Conservation (phyloP, 2,797 vertebrate species). For the Argentina silus region DNA sequence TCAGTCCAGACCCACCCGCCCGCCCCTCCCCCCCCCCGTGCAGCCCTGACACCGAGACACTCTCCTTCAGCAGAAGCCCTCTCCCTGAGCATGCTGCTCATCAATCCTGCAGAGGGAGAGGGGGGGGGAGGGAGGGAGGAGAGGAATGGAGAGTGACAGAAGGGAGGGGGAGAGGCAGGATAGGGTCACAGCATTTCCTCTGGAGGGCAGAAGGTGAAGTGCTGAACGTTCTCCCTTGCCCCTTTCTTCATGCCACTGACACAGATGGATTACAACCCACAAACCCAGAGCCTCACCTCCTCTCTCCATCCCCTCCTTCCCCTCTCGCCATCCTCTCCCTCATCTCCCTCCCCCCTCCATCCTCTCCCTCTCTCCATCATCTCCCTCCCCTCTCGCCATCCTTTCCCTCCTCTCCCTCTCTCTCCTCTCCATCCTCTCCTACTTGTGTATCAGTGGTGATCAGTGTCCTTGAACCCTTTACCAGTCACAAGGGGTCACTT, state of each 20-base stretch:
- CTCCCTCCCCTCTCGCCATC: background rate
- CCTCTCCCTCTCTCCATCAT: constrained; percentile 21
- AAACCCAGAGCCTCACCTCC: constrained; percentile 10
- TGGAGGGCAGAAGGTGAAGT: constrained; percentile 78
- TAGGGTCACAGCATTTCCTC: constrained; percentile 76
- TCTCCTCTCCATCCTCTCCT: constrained; percentile 21
- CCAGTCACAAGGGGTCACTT: too few species aligned
- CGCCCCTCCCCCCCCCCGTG: background rate
- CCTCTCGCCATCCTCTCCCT: constrained; percentile 3
- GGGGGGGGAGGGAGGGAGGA: constrained; percentile 12
- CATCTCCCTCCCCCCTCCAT: constrained; percentile 19
- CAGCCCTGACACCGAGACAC: background rate
- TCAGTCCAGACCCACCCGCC: background rate
- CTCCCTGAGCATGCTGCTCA: constrained; percentile 25
- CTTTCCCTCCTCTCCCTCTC: constrained; percentile 18
- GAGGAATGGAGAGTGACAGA: constrained; percentile 42
- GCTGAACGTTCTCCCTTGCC: constrained; percentile 70
- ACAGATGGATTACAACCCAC: constrained; percentile 73
- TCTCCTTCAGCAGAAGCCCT: too few species aligned
- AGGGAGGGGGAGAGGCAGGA: constrained; percentile 46
- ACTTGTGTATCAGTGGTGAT: too few species aligned
- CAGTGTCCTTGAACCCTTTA: too few species aligned
- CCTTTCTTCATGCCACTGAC: constrained; percentile 78
- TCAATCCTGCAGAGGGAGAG: constrained; percentile 66
- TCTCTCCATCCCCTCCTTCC: constrained; percentile 9